Base-by-base conservation (phyloP, 2,888 invertebrate species). In the Asteroscopus sphinx region DNA sequence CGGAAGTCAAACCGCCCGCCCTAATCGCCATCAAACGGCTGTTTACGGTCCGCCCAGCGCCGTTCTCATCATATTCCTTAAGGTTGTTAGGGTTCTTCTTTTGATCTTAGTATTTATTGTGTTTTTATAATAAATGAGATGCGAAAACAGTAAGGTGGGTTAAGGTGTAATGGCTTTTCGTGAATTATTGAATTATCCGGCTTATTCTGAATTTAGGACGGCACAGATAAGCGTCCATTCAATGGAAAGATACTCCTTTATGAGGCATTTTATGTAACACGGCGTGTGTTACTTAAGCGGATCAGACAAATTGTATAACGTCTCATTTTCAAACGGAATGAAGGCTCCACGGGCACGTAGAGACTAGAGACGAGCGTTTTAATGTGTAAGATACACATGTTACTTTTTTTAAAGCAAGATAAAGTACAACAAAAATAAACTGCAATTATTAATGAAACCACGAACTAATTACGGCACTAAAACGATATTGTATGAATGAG, bases 31-130 rank as follows among this genome's bases (percentile, higher is more conserved):
- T 46, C 36, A 52, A 55, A 44, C 39, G 49, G 41, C 65, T 52
- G 60, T 75, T 72, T 68, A 70, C 59, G 55, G 61, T 44, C 56
- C 51, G 42, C 56, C 17, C 68, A 33, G 51, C 53, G 55, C 48
- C 40, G 26, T 40, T 55, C 49, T 71, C 63, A 69, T 72, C 59
- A 68, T 70, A 69, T 69, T 65, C 56, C 44, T 59, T 61, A 55
- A 33, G 40, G 56, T 56, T 42, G 53, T 58, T 47, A 39, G n/a
- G 33, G 16, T 39, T 35, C 45, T 39, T 57, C 60, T 61, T 73
- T 74, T 70, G 71, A 64, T 67, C 54, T 52, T 42, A 12, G 25
- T 53, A 59, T 61, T 70, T 70, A 70, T 61, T 61, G 77, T 73
- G 47, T 48, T 66, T 36, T 25, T 46, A 25, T 53, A 61, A 62